phyloP scores from a whole-genome alignment of 2,113 vertebrate species.

The Tychaedon coryphoeus region DNA sequence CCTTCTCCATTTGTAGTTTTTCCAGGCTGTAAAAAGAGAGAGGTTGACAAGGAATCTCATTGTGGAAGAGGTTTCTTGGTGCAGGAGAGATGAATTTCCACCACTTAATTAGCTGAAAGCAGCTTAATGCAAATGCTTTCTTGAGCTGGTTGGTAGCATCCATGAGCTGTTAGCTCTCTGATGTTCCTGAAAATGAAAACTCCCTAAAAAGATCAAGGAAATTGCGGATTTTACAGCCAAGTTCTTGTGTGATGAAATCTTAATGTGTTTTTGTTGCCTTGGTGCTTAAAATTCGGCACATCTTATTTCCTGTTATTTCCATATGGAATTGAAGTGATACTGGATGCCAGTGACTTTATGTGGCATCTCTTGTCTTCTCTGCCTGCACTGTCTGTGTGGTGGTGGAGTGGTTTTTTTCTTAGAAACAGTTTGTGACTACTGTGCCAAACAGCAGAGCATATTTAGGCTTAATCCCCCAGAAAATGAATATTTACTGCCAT shows the following conservation, averaged over 20 bases:
- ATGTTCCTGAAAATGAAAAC: slow-evolving; percentile 60
- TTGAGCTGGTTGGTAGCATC: slow-evolving; percentile 19
- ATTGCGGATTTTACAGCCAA: slow-evolving; percentile 39
- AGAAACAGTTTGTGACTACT: background rate
- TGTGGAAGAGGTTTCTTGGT: background rate
- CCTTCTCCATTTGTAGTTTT: background rate
- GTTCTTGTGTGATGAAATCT: slow-evolving; percentile 41
- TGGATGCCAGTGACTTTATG: slow-evolving; percentile 28
- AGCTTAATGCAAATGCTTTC: slow-evolving; percentile 48
- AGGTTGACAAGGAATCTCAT: background rate
- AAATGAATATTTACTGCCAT: slow-evolving; percentile 20
- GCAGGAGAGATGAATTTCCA: background rate
- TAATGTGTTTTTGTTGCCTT: slow-evolving; percentile 61
- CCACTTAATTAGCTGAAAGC: slow-evolving; percentile 37
- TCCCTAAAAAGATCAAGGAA: slow-evolving; percentile 54
- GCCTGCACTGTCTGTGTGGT: background rate
- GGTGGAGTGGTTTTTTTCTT: background rate
- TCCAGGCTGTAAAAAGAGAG: background rate
- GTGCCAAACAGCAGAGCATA: slow-evolving; percentile 13
- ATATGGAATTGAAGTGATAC: slow-evolving; percentile 32
- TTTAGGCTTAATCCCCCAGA: slow-evolving; percentile 48
- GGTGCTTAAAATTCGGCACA: slow-evolving; percentile 29
- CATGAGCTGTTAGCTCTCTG: slow-evolving; percentile 57
- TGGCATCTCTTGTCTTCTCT: slow-evolving; percentile 28
- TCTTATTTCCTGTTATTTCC: slow-evolving; percentile 44